Evolutionary conservation across 2,113 vertebrate genomes (phyloP).

Genomic region (Nestor notabilis): DNA sequence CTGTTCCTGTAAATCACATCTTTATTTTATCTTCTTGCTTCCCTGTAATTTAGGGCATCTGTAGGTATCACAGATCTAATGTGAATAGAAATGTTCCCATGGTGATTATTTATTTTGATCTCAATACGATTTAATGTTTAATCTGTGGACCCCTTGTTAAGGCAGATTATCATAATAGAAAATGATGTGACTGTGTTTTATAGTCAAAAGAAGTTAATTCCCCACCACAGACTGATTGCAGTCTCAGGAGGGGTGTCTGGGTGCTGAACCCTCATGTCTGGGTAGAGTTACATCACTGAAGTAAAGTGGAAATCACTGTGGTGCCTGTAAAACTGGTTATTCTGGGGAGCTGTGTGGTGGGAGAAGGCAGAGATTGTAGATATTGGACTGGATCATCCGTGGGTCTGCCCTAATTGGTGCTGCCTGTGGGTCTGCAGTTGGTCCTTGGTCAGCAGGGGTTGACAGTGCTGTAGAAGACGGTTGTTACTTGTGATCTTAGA

Average conservation of each 20-base stretch:
- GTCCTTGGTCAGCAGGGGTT: neutral
- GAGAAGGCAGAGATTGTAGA: neutral
- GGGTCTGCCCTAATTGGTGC: rapidly evolving
- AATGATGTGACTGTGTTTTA: neutral
- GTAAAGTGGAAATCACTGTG: neutral
- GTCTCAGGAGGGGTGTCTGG: neutral
- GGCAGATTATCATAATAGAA: neutral
- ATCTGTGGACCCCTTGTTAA: neutral
- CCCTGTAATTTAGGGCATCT: neutral
- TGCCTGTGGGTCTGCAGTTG: rapidly evolving
- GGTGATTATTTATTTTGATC: neutral
- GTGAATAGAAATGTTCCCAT: neutral
- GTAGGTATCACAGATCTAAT: neutral
- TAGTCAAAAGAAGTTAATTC: neutral
- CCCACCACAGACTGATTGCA: neutral
- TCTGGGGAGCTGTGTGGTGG: neutral
- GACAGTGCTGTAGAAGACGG: rapidly evolving
- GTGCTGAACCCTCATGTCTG: neutral
- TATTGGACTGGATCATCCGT: neutral
- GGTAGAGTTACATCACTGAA: neutral
- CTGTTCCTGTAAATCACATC: neutral
- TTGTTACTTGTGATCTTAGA: rapidly evolving
- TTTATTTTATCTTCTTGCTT: neutral
- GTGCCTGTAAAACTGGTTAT: neutral
- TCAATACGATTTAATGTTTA: neutral